A percentile compares a stretch with the other conserved stretches of the same genome.
Evolutionary conservation across 2,113 vertebrate genomes (phyloP).

Genomic region (Gracilinanus agilis): DNA sequence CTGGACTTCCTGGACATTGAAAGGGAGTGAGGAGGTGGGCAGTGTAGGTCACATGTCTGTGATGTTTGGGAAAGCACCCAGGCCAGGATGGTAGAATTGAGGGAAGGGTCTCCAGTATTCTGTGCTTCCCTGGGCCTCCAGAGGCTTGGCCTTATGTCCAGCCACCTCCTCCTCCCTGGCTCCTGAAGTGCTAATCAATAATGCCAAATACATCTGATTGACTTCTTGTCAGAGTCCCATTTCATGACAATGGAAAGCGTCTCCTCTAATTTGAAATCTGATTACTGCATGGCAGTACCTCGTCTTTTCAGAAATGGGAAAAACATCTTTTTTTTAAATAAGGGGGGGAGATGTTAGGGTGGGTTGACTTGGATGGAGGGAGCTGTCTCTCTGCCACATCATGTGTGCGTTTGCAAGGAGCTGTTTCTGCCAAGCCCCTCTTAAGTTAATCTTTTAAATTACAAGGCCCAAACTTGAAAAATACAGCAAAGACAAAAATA

Average conservation of each 20-base stretch:
- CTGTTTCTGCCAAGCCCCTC: constrained; percentile 39
- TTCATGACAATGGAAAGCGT: constrained; percentile 74
- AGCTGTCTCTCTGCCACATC: constrained; percentile 3
- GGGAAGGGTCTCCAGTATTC: not conserved
- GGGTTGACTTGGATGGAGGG: not conserved
- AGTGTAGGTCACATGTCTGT: not conserved
- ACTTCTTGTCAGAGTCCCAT: constrained; percentile 77
- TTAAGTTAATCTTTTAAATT: constrained; percentile 63
- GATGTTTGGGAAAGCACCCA: constrained; percentile 48
- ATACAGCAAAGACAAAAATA: constrained; percentile 57
- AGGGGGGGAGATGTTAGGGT: constrained; percentile 3
- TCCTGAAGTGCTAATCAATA: constrained; percentile 73
- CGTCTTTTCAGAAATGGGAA: not conserved
- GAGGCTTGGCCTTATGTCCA: constrained; percentile 50
- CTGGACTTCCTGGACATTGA: not conserved
- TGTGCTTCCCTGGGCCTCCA: constrained; percentile 23
- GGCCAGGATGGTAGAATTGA: not conserved
- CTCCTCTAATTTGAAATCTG: constrained; percentile 79
- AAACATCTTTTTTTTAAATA: constrained; percentile 23
- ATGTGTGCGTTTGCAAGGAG: constrained; percentile 50
- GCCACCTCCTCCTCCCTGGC: constrained; percentile 7
- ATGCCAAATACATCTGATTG: constrained; percentile 74
- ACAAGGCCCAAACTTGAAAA: constrained; percentile 56
- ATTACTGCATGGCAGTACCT: constrained; percentile 67
- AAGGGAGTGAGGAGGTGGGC: not conserved